Evolutionary conservation across 35 echinoderm and acorn worm species (phyloP).

Genomic region (Heliocidaris erythrogramma): DNA sequence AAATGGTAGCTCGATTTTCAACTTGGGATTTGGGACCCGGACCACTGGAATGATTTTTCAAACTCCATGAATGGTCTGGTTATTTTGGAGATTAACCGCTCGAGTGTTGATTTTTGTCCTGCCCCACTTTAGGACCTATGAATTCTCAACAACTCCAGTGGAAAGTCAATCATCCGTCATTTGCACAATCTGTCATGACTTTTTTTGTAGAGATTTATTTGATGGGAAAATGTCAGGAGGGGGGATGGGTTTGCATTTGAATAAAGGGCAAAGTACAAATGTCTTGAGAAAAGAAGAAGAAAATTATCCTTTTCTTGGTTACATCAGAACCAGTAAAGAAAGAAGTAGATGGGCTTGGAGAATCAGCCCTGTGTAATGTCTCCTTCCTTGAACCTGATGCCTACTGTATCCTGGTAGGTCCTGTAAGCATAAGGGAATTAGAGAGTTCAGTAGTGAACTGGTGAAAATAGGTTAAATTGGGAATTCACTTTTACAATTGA

Average conservation of each 20-base stretch:
- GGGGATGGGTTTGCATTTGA: background rate
- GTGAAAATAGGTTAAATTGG: too few relatives aligned
- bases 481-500: too few relatives aligned
- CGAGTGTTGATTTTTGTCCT: background rate
- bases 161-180: background rate
- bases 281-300: background rate
- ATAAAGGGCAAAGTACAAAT: background rate
- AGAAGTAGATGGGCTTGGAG: too few relatives aligned
- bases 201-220: background rate
- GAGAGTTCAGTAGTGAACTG: too few relatives aligned
- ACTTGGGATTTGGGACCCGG: background rate
- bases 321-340: too few relatives aligned
- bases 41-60: background rate
- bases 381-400: too few relatives aligned
- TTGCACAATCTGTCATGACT: background rate
- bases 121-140: background rate
- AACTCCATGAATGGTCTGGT: background rate
- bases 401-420: too few relatives aligned
- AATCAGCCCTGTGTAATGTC: too few relatives aligned
- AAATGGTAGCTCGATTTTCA: background rate
- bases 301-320: too few relatives aligned
- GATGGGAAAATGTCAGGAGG: background rate
- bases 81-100: background rate
- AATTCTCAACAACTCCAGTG: background rate
- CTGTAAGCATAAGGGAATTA: too few relatives aligned